Conservation (phyloP, 2,888 invertebrate genomes). For the Hymenopus coronatus region DNA sequence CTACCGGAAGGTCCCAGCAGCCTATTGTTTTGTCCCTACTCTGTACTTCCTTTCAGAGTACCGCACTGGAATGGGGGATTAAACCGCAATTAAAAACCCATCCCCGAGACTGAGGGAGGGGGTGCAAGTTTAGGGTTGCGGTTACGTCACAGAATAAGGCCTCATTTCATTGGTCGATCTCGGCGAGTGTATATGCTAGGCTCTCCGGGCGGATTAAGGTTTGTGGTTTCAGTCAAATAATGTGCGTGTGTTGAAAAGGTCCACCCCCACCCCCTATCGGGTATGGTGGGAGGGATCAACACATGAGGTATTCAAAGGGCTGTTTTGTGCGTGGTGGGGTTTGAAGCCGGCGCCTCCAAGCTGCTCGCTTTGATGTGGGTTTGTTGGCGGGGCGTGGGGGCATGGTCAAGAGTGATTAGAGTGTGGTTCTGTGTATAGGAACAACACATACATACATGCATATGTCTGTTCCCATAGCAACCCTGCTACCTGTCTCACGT, state of each 20-base stretch:
- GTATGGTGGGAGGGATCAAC: background rate
- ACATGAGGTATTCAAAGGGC: constrained; percentile 6
- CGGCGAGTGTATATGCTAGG: background rate
- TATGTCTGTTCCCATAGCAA: background rate
- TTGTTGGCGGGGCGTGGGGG: background rate
- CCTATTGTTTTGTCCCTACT: background rate
- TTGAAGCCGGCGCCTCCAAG: constrained; percentile 2
- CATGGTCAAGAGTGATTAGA: constrained; percentile 1
- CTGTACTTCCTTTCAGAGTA: background rate
- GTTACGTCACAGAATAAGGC: constrained; percentile 1
- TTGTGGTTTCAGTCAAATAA: constrained; percentile 8
- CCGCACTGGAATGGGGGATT: background rate
- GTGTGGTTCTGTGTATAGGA: background rate
- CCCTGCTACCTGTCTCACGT: background rate
- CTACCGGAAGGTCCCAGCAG: background rate
- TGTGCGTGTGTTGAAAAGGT: background rate
- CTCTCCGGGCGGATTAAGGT: background rate
- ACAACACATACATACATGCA: background rate
- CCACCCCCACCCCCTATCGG: background rate
- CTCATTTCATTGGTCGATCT: constrained; percentile 9
- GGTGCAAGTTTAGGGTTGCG: background rate
- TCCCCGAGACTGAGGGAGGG: background rate
- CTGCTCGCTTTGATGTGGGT: constrained; percentile 14
- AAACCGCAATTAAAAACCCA: constrained; percentile 15
- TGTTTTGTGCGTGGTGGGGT: background rate